These are phyloP conservation scores for Chanos chanos DNA, from an alignment of 2,797 vertebrate species.

Conservation along the genomic window DNA sequence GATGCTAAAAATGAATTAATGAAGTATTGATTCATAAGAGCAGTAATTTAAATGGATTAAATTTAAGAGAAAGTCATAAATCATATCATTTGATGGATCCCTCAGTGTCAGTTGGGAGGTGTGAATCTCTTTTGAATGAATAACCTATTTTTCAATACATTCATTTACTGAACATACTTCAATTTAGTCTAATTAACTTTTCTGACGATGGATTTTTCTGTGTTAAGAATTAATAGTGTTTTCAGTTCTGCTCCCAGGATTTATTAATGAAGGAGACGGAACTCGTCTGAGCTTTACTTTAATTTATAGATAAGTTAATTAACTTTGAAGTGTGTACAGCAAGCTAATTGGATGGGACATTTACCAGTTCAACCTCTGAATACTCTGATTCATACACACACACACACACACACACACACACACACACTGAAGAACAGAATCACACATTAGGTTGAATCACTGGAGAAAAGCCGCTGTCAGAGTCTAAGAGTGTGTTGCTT, in stretches of 20 bases:
- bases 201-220: conserved; percentile 60
- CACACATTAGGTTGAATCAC: too few relatives aligned
- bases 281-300: conserved; percentile 54
- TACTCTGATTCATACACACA: too few relatives aligned
- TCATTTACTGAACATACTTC: conserved; percentile 60
- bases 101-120: conserved; percentile 20
- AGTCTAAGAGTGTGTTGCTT: too few relatives aligned
- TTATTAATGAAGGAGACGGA: conserved; percentile 19
- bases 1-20: conserved; percentile 5
- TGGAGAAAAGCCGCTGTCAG: too few relatives aligned
- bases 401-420: too few relatives aligned
- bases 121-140: neutral
- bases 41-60: conserved; percentile 5
- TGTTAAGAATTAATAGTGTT: conserved; percentile 58
- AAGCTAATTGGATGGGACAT: conserved; percentile 4
- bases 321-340: conserved; percentile 43
- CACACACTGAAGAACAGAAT: too few relatives aligned
- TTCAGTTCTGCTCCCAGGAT: conserved; percentile 49
- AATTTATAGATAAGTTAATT: conserved; percentile 62
- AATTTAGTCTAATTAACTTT: conserved; percentile 68
- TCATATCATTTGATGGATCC: conserved; percentile 15
- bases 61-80: conserved; percentile 27
- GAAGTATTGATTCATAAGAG: conserved; percentile 19
- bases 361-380: too few relatives aligned
- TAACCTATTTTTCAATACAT: conserved; percentile 20